Percentiles rank a stretch among this genome's conserved stretches.
These are phyloP conservation scores for Mungos mungo DNA, from an alignment of 2,113 vertebrate species.

Conservation along the genomic window DNA sequence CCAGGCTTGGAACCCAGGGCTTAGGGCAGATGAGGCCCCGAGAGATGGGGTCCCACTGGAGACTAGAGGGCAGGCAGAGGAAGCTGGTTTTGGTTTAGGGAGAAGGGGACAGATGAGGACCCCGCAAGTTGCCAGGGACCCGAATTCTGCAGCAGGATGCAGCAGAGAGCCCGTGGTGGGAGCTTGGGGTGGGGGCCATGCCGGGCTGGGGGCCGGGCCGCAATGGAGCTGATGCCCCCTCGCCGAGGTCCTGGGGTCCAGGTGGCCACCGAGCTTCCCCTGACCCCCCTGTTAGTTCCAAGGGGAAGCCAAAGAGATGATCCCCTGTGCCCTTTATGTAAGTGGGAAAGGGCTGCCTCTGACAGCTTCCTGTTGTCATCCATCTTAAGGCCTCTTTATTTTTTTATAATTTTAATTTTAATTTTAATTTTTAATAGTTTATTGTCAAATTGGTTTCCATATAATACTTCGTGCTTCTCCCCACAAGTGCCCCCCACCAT, in stretches of 20 bases:
- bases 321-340: background rate
- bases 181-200: fast-evolving
- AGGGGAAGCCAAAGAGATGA: background rate
- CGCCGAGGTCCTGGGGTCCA: background rate
- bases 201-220: fast-evolving
- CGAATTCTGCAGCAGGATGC: background rate
- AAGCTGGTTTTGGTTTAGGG: fast-evolving
- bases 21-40: background rate
- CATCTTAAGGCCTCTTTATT: background rate
- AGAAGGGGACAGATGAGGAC: too few relatives aligned
- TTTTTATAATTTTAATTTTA: too few relatives aligned
- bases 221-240: too few relatives aligned
- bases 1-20: background rate
- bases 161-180: fast-evolving
- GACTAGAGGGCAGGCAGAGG: background rate
- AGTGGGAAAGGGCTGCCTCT: background rate
- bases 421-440: too few relatives aligned
- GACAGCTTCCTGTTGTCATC: background rate
- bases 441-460: too few relatives aligned
- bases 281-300: too few relatives aligned
- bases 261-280: fast-evolving
- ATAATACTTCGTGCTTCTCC: too few relatives aligned
- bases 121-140: fast-evolving
- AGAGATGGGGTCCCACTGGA: too few relatives aligned
- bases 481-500: too few relatives aligned